Conservation (phyloP, 2,797 vertebrate genomes). For the Staurois parvus region DNA sequence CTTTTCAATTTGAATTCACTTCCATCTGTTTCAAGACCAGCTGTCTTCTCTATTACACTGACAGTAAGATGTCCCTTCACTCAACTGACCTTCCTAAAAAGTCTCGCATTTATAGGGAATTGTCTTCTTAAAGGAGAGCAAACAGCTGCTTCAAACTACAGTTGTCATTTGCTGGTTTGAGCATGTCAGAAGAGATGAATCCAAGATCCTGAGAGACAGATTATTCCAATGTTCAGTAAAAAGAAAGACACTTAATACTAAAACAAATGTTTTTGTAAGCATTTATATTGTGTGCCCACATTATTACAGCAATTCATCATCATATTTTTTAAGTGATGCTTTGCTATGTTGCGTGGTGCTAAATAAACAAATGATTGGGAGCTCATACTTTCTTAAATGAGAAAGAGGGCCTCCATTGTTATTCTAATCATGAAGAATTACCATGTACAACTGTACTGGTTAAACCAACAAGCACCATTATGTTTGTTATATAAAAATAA, state of each 20-base stretch:
- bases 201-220: neutral
- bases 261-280: too few relatives aligned
- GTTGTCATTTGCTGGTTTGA: slow-evolving; percentile 24
- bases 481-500: too few relatives aligned
- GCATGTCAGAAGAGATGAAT: neutral
- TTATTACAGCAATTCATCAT: too few relatives aligned
- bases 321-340: too few relatives aligned
- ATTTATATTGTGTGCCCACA: too few relatives aligned
- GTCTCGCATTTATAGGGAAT: neutral
- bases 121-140: neutral
- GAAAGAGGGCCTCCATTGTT: neutral
- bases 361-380: too few relatives aligned
- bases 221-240: neutral
- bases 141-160: slow-evolving; percentile 32
- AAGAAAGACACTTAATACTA: too few relatives aligned
- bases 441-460: neutral
- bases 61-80: neutral
- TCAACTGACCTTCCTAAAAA: neutral
- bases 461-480: too few relatives aligned
- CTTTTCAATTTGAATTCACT: neutral
- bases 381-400: neutral
- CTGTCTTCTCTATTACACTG: neutral
- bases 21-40: slow-evolving; percentile 16
- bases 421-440: neutral
- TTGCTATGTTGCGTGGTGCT: too few relatives aligned